A percentile compares a stretch with the other conserved stretches of the same genome.
Conservation (phyloP, 1,140 invertebrate species). For the Epicauta chinensis region DNA sequence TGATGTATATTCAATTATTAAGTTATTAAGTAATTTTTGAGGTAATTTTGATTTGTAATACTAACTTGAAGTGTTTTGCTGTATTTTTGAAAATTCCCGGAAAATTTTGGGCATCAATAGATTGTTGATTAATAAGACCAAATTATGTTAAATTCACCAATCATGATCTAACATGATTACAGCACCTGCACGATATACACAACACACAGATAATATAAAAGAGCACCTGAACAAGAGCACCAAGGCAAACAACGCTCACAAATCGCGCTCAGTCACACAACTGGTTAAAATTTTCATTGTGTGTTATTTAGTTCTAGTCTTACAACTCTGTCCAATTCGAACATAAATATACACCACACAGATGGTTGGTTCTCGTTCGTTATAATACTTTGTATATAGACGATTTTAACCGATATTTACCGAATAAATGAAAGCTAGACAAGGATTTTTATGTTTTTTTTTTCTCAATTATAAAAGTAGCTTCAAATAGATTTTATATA, state of each 20-base stretch:
- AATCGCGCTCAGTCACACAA: constrained; percentile 11
- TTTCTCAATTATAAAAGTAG: too few species aligned
- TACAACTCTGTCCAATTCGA: too few species aligned
- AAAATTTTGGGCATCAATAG: too few species aligned
- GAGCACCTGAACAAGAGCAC: too few species aligned
- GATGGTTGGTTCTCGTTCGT: constrained; percentile 6
- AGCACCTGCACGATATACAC: constrained; percentile 8
- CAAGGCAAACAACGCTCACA: too few species aligned
- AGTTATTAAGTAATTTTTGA: too few species aligned
- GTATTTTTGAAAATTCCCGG: too few species aligned
- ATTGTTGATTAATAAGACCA: too few species aligned
- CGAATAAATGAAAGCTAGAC: constrained; percentile 12
- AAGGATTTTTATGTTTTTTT: background rate
- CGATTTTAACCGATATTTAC: constrained; percentile 9
- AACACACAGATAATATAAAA: constrained; percentile 3
- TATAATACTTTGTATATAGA: background rate
- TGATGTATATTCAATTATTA: too few species aligned
- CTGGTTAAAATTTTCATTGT: constrained; percentile 10
- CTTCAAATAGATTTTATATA: background rate
- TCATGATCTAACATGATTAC: constrained; percentile 7
- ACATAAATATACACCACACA: constrained; percentile 1
- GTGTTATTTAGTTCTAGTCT: constrained; percentile 5
- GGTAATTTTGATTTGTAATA: too few species aligned
- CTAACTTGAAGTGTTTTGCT: too few species aligned
- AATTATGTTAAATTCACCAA: background rate